phyloP scores from a whole-genome alignment of 2,797 vertebrate species.

The Lithobates pipiens region DNA sequence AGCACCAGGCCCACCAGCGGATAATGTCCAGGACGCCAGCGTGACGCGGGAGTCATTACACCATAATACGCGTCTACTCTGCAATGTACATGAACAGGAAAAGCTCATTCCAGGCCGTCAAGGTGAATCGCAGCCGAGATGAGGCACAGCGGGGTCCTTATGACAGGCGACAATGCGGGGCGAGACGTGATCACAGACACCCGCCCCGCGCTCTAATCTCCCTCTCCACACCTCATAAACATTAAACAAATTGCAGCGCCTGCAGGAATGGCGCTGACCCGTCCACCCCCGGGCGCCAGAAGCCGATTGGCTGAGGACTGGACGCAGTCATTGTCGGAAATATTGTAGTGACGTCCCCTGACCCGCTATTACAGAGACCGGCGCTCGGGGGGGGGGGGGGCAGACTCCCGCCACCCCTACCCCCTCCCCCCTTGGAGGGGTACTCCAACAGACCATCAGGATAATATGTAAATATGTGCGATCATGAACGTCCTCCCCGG shows the following conservation, averaged over 20 bases:
- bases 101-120: slow-evolving; percentile 33
- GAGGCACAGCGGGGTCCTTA: background rate
- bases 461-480: no score
- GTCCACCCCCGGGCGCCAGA: no score
- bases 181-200: slow-evolving; percentile 21
- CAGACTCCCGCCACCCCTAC: no score
- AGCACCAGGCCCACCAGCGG: background rate
- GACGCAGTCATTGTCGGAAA: no score
- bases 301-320: no score
- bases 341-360: no score
- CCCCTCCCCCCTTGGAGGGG: no score
- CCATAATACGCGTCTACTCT: background rate
- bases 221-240: slow-evolving; percentile 17
- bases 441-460: no score
- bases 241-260: slow-evolving; percentile 16
- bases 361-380: no score
- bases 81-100: background rate
- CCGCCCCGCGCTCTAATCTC: background rate
- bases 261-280: no score
- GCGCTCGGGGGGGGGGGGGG: no score
- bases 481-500: no score
- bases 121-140: slow-evolving; percentile 16
- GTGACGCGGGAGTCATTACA: background rate
- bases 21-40: slow-evolving; percentile 1
- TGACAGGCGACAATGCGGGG: background rate